Percentiles rank a stretch among this genome's conserved stretches.
Conservation (phyloP, 2,797 vertebrate species). For the Phrynocephalus vlangalii region DNA sequence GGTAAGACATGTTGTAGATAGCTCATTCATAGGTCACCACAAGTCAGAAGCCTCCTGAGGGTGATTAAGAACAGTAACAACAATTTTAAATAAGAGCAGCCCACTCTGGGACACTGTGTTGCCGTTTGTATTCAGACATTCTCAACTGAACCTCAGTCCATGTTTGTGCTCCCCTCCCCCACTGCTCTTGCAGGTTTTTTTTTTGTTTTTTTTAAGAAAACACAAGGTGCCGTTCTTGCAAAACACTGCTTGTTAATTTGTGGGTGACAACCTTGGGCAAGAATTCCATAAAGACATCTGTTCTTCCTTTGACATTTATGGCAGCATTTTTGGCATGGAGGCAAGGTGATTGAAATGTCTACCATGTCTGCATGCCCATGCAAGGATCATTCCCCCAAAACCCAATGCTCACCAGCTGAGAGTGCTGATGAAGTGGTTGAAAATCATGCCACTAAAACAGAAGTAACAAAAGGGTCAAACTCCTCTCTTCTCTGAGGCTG, state of each 20-base stretch:
- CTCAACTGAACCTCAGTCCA: not conserved
- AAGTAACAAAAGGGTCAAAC: slow-evolving; percentile 65
- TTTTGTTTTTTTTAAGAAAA: not conserved
- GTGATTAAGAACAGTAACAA: too few relatives aligned
- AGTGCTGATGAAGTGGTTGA: slow-evolving; percentile 70
- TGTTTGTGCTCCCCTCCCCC: not conserved
- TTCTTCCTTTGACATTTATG: slow-evolving; percentile 49
- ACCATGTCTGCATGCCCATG: slow-evolving; percentile 69
- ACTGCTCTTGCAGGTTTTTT: not conserved
- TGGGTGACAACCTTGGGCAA: not conserved
- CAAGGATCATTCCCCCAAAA: slow-evolving; percentile 69
- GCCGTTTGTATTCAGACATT: not conserved
- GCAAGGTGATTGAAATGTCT: slow-evolving; percentile 53
- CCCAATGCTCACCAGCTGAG: slow-evolving; percentile 67
- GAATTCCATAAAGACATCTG: slow-evolving; percentile 35
- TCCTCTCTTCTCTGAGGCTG: slow-evolving; percentile 69
- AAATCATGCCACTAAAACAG: slow-evolving; percentile 53
- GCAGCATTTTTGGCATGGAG: slow-evolving; percentile 64
- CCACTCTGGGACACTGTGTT: not conserved
- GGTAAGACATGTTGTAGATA: too few relatives aligned
- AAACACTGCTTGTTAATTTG: not conserved
- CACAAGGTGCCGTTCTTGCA: too few relatives aligned
- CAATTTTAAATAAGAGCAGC: not conserved
- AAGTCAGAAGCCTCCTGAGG: too few relatives aligned
- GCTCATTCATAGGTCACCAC: too few relatives aligned